Percentiles rank a stretch among this genome's conserved stretches.
Conservation (phyloP, 2,113 vertebrate genomes). For the Oncorhynchus nerka region DNA sequence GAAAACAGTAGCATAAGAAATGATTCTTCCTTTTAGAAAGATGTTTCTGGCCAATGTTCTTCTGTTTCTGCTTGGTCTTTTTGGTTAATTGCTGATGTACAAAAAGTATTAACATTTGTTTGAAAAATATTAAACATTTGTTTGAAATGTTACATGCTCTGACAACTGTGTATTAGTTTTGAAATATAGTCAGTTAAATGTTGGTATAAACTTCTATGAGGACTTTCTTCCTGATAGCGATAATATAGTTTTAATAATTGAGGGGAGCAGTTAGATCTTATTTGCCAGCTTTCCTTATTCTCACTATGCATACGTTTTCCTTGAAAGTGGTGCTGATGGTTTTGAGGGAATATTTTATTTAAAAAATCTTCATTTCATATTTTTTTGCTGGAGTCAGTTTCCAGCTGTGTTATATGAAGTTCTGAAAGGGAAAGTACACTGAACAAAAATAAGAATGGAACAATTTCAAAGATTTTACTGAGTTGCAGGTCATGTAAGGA, state of each 20-base stretch:
- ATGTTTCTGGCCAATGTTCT: conserved; percentile 8
- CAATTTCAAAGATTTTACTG: too few species aligned
- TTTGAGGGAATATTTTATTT: conserved; percentile 41
- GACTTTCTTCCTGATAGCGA: too few species aligned
- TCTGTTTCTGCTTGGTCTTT: conserved; percentile 38
- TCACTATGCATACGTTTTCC: not conserved
- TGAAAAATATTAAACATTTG: conserved; percentile 34
- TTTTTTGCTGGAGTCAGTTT: not conserved
- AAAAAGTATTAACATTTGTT: not conserved
- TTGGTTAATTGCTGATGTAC: not conserved
- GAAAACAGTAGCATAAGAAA: not conserved
- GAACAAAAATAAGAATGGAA: too few species aligned
- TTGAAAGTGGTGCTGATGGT: not conserved
- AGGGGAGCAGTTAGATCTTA: too few species aligned
- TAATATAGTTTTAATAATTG: too few species aligned
- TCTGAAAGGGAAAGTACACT: conserved; percentile 28
- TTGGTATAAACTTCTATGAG: too few species aligned
- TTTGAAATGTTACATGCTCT: conserved; percentile 34
- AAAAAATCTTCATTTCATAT: not conserved
- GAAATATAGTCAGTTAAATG: not conserved
- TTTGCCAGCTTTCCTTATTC: not conserved
- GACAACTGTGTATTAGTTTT: conserved; percentile 6
- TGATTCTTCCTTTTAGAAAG: not conserved
- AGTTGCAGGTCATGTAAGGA: too few species aligned
- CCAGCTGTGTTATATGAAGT: conserved; percentile 13